Evolutionary conservation across 2,888 invertebrate species (phyloP).

Genomic region (Patella ulyssiponensis): DNA sequence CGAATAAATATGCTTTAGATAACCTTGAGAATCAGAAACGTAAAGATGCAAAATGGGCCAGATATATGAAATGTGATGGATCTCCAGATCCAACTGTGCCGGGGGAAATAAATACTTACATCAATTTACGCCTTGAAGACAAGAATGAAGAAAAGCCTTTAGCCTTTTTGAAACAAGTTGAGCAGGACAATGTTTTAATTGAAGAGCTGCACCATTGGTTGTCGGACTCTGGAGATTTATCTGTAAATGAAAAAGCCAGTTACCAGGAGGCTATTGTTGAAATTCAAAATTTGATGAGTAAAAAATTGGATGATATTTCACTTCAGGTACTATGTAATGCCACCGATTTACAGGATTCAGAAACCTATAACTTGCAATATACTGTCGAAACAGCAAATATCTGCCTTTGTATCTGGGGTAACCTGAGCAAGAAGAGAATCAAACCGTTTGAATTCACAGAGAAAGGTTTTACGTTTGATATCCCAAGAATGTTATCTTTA

Average conservation of each 20-base stretch:
- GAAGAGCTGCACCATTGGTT: conserved; percentile 35
- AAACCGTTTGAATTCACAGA: conserved; percentile 68
- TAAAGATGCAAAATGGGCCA: conserved; percentile 68
- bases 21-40: conserved; percentile 51
- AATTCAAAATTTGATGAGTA: conserved; percentile 64
- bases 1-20: conserved; percentile 46
- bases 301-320: conserved; percentile 66
- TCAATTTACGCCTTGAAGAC: conserved; percentile 68
- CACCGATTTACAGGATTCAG: conserved; percentile 62
- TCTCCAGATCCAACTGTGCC: conserved; percentile 70
- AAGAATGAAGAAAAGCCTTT: conserved; percentile 54
- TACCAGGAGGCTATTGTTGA: conserved; percentile 57
- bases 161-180: conserved; percentile 61
- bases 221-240: conserved; percentile 27
- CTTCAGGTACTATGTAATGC: conserved; percentile 65
- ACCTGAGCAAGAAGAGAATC: conserved; percentile 71
- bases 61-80: conserved; percentile 72
- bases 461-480: conserved; percentile 68
- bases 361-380: conserved; percentile 70
- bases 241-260: not conserved
- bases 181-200: conserved; percentile 63
- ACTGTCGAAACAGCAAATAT: conserved; percentile 58
- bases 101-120: conserved; percentile 72
- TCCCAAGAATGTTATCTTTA: conserved; percentile 66
- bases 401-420: conserved; percentile 71